Percentiles rank a stretch among this genome's conserved stretches.
Conservation (phyloP, 2,888 invertebrate species). For the Helleia helle region DNA sequence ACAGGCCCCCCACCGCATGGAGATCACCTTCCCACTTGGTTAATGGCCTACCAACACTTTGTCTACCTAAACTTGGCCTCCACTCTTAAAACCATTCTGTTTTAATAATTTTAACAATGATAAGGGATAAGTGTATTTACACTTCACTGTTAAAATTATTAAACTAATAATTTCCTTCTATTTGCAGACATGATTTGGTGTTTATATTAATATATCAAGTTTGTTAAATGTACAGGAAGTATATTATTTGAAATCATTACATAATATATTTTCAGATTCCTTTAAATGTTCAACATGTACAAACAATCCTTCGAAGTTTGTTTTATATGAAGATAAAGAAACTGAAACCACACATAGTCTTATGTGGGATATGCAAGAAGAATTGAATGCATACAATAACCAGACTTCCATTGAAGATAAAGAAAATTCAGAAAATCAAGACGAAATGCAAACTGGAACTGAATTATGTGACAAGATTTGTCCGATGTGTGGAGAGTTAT, state of each 20-base stretch:
- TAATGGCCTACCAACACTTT: no score
- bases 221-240: no score
- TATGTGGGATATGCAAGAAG: constrained; percentile 58
- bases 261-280: constrained; percentile 44
- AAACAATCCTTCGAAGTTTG: constrained; percentile 39
- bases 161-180: no score
- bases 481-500: constrained; percentile 82
- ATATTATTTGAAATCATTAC: neutral
- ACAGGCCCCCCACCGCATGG: no score
- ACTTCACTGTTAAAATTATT: no score
- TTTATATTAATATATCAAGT: no score
- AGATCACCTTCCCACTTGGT: no score
- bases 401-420: constrained; percentile 37
- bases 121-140: no score
- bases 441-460: constrained; percentile 18
- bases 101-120: no score
- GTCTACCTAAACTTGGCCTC: no score
- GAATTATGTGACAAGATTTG: constrained; percentile 75
- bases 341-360: constrained; percentile 65
- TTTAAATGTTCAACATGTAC: constrained; percentile 55
- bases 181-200: no score
- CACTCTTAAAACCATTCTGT: no score
- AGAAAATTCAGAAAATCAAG: constrained; percentile 34
- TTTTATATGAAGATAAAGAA: constrained; percentile 56
- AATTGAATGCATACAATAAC: constrained; percentile 53